These are phyloP conservation scores for Halcyon leucocephala DNA, from an alignment of 2,797 vertebrate species.

Conservation along the genomic window DNA sequence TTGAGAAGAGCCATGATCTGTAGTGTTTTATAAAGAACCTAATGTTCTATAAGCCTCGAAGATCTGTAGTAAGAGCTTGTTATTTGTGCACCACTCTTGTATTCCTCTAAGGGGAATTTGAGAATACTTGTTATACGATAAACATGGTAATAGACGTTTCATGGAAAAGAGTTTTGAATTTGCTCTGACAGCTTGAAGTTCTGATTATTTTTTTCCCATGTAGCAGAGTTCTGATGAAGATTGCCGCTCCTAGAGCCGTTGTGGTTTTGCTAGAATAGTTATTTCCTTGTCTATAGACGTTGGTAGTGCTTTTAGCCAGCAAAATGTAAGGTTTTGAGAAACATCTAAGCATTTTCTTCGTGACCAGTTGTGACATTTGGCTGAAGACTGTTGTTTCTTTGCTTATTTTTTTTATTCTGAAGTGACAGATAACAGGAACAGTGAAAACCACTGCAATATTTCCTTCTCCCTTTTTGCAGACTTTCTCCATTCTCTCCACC, in stretches of 20 bases:
- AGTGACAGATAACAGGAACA: conserved; percentile 55
- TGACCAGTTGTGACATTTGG: background rate
- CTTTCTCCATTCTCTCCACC: conserved; percentile 86
- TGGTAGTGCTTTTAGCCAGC: background rate
- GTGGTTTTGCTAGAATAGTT: background rate
- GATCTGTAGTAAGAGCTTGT: conserved; percentile 43
- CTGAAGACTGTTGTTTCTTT: conserved; percentile 36
- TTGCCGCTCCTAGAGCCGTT: background rate
- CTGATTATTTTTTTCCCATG: background rate
- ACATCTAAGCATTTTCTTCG: background rate
- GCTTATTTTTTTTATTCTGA: conserved; percentile 19
- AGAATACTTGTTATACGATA: background rate
- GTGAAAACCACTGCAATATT: conserved; percentile 30
- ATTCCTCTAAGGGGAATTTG: conserved; percentile 3
- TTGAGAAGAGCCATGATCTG: background rate
- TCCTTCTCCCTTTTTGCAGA: conserved; percentile 72
- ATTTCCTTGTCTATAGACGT: background rate
- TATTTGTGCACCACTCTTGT: background rate
- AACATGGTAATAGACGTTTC: background rate
- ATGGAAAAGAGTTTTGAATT: background rate
- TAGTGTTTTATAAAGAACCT: conserved; percentile 10
- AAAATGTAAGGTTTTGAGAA: background rate
- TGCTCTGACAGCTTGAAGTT: background rate
- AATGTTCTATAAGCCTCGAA: conserved; percentile 40
- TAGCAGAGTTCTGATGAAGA: background rate